Conservation (phyloP, 1,140 invertebrate species). For the Homarus americanus region DNA sequence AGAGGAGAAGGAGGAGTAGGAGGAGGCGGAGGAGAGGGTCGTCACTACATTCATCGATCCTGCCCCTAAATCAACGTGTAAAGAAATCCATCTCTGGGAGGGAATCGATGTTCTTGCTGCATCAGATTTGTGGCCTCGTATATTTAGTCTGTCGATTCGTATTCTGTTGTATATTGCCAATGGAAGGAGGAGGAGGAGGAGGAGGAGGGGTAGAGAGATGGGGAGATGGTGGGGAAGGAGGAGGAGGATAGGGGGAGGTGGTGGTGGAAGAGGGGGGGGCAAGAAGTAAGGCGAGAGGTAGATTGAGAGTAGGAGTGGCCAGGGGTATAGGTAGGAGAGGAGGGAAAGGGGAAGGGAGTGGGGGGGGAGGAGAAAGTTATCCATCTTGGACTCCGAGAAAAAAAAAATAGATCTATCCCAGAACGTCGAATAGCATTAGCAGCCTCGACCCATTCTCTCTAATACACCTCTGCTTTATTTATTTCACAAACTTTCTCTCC, state of each 20-base stretch:
- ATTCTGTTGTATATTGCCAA: constrained; percentile 72
- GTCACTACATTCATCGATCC: constrained; percentile 67
- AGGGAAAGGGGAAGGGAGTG: background rate
- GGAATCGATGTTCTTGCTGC: constrained; percentile 70
- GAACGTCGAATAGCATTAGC: constrained; percentile 28
- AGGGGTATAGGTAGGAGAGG: background rate
- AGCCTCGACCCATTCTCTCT: constrained; percentile 31
- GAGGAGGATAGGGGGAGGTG: background rate
- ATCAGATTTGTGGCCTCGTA: constrained; percentile 69
- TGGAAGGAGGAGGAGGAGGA: constrained; percentile 38
- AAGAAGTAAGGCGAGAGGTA: background rate
- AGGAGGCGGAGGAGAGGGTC: constrained; percentile 24
- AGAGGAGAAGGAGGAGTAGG: background rate
- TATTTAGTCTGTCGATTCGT: constrained; percentile 71
- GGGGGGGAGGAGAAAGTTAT: background rate
- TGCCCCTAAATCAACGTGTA: constrained; percentile 67
- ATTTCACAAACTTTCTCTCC: too few species aligned
- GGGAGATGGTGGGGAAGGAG: background rate
- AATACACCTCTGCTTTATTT: background rate
- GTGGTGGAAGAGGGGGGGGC: background rate
- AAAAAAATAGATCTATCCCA: constrained; percentile 16
- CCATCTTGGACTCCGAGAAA: background rate
- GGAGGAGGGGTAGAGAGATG: constrained; percentile 21
- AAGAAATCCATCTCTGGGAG: constrained; percentile 70
- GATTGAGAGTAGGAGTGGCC: background rate